These are phyloP conservation scores for Mizuhopecten yessoensis DNA, from an alignment of 1,140 invertebrate species.

Conservation along the genomic window DNA sequence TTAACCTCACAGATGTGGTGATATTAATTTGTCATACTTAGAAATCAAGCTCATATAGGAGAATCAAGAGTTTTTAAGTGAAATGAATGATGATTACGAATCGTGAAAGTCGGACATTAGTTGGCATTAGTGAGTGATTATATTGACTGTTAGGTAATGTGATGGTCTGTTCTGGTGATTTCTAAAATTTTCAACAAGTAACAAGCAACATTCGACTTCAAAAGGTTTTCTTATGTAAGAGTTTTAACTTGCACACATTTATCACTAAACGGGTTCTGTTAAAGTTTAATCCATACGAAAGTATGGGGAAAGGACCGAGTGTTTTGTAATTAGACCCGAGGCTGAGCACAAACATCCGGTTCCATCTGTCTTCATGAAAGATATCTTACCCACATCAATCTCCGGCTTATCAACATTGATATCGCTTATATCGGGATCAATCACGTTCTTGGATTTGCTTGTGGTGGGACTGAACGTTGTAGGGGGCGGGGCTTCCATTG, in stretches of 20 bases:
- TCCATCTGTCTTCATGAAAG: no score
- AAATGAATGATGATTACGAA: not conserved
- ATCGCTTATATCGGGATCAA: not conserved
- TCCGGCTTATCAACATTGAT: conserved; percentile 16
- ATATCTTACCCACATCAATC: conserved; percentile 53
- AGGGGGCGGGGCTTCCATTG: conserved; percentile 85
- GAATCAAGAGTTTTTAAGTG: not conserved
- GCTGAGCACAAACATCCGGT: no score
- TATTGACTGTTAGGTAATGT: not conserved
- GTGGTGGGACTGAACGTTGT: conserved; percentile 70
- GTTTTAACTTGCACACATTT: not conserved
- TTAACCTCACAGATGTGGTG: not conserved
- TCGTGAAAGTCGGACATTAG: not conserved
- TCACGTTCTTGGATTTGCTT: conserved; percentile 44
- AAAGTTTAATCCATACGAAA: no score
- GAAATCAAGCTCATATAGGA: not conserved
- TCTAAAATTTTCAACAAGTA: not conserved
- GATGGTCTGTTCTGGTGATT: not conserved
- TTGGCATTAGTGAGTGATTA: conserved; percentile 28
- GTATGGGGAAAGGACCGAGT: no score
- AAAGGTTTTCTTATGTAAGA: not conserved
- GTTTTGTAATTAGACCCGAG: no score
- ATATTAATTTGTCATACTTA: not conserved
- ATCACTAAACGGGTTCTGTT: not conserved
- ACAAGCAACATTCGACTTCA: not conserved